Evolutionary conservation across 2,888 invertebrate species (phyloP), one percentile per base, ranked within the genome.

Genomic region (Stegophylla sp.): DNA sequence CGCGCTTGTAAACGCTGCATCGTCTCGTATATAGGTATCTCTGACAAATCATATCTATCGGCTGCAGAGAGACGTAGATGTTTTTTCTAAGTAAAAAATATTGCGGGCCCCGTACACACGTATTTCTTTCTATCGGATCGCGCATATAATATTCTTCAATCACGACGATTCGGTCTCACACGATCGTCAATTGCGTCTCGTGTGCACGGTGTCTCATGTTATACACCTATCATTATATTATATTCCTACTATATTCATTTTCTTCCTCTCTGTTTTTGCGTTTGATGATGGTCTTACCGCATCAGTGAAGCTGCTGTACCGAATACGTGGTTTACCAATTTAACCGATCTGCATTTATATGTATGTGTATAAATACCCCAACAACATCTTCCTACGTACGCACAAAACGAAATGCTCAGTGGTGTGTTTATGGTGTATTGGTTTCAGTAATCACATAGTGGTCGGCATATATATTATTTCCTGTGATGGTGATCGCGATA

Each of bases 281-380:
- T 51, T 51, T 26, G 26, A 26, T 13, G 26, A 13, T 13, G 26
- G 3, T 26, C 23, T 3, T 26, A 59, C 23, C 59, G 13, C 23
- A n/a, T n/a, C n/a, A 26, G 23, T 26, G 26, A n/a, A 17, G 10
- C 5, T 1, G 41, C 12, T n/a, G 1, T 5, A 41, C 64, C 13
- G 1, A 67, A 48, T 28, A 48, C 34, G 28, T 51, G 71, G 28
- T 34, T 53, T 71, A 51, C 71, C 53, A 71, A 53, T 71, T 51
- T 34, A 51, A 51, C 71, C 48, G 48, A 34, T 20, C 43, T 12
- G 12, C 1, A 15, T 15, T n/a, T n/a, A 23, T 66, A 1, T 5
- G 2, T 5, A 20, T 15, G 63, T 64, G 41, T 63, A 9, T 13
- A 3, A 20, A 13, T 17, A 15, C 15, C 13, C 48, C 10, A 45